These are phyloP conservation scores for Nothoprocta perdicaria DNA, from an alignment of 2,113 vertebrate species.

Conservation along the genomic window DNA sequence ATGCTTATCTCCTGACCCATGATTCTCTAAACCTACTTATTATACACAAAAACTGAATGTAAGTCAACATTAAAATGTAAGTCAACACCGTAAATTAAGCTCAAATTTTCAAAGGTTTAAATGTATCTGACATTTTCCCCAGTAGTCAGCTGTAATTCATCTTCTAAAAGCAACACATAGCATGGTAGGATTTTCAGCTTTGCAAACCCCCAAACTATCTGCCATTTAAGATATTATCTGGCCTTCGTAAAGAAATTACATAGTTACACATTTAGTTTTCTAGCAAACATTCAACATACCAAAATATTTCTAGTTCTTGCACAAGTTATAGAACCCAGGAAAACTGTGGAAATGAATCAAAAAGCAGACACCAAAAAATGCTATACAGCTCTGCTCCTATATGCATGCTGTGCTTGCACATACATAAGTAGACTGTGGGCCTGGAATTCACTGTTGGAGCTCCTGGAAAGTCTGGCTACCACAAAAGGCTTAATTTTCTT, in stretches of 20 bases:
- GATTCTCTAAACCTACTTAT: background rate
- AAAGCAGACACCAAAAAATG: background rate
- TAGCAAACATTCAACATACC: background rate
- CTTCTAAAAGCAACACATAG: background rate
- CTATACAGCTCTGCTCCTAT: rapidly evolving
- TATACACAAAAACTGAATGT: background rate
- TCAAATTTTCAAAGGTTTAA: background rate
- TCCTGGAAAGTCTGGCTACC: background rate
- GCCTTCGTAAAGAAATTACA: background rate
- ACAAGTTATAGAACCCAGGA: background rate
- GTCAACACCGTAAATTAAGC: background rate
- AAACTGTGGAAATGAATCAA: background rate
- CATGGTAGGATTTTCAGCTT: background rate
- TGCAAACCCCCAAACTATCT: background rate
- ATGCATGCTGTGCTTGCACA: background rate
- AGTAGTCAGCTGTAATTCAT: background rate
- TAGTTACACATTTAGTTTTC: background rate
- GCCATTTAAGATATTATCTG: background rate
- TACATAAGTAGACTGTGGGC: background rate
- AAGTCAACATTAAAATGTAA: background rate
- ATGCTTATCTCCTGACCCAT: background rate
- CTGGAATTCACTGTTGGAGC: background rate
- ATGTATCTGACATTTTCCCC: background rate
- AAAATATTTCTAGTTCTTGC: background rate
- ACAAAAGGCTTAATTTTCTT: background rate